Base-by-base conservation (phyloP, 2,888 invertebrate genomes). In the Xestoiulus laeticollis region DNA sequence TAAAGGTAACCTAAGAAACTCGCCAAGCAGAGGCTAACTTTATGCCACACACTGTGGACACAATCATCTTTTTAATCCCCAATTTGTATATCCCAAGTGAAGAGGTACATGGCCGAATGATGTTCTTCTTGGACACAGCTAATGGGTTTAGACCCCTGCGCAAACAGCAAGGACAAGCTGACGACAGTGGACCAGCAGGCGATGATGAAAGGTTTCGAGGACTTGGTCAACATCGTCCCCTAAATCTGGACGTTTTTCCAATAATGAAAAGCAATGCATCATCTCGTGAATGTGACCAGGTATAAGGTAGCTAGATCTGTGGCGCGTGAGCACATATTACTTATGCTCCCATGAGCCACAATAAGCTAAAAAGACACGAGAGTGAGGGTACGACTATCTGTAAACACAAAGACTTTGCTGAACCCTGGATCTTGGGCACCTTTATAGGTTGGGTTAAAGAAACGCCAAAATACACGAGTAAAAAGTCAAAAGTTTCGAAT, bases 81-180 rank as follows among this genome's bases (percentile, higher is more conserved):
- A 84, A 84, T 84, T 33, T 84, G 30, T 84, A 10, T 32, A 48
- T 48, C 48, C 38, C 0, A 30, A 84, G 32, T 59, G 59, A 59
- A 59, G 59, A 59, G 59, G 59, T 84, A 84, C 84, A 84, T 33
- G 84, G 32, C 33, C 84, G n/a, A 84, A 84, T 84, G 32, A 84
- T 84, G 84, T 84, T 38, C 84, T 38, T 30, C 38, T 84, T 84
- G 38, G 84, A 33, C 38, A 84, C 84, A 32, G 84, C 33, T 38
- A 84, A 84, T 84, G 84, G 84, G 38, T 84, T 84, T 33, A 32
- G 84, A 84, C 38, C 38, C 38, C 84, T 84, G 84, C 6, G 84
- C 84, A 84, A 84, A 84, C 32, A 84, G 32, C 32, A 84, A 22
- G 19, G 14, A 84, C 84, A 84, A 33, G 33, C 32, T 32, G 84